Base-by-base conservation (phyloP, 30 jellyfish, hydroid and myxozoan genomes). In the Hydra vulgaris region DNA sequence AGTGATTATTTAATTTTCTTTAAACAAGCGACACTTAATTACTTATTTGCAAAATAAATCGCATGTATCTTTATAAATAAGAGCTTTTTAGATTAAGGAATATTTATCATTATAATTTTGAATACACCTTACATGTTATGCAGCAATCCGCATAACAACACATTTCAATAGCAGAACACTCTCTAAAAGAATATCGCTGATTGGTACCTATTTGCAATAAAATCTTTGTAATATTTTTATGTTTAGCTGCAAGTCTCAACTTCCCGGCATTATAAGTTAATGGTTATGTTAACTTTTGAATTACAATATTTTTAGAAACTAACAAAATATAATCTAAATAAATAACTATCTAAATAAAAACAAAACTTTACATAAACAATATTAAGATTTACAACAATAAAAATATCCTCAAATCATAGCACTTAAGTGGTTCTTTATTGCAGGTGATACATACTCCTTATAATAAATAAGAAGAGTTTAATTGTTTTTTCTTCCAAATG, bases 181-280 rank as follows among this genome's bases (percentile, higher is more conserved):
- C 71, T 56, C 71, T 56, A 15, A n/a, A 56, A 15, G 71, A 56
- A 56, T n/a, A 56, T 56, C n/a, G 71, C n/a, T 56, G 18, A 56
- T 56, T 56, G n/a, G 18, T 56, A 56, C 71, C 71, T 56, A 56
- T 56, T 17, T 56, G 71, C 71, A n/a, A 15, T 15, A 56, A n/a
- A 56, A 56, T 56, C 18, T 15, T n/a, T 15, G n/a, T 56, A 56
- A 15, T n/a, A 17, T n/a, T n/a, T 15, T 56, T 17, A 56, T 56
- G 71, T 56, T 56, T n/a, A 15, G 71, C 71, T 15, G 71, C 71
- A 56, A 56, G n/a, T 15, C 71, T 17, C 71, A 56, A 15, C 71
- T 56, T 56, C n/a, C 71, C 71, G n/a, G n/a, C 17, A n/a, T 56
- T n/a, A 56, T 56, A 56, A 56, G 71, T 56, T n/a, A 56, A 56